phyloP scores from a whole-genome alignment of 2,888 invertebrate genomes.

The Smittia aterrima region DNA sequence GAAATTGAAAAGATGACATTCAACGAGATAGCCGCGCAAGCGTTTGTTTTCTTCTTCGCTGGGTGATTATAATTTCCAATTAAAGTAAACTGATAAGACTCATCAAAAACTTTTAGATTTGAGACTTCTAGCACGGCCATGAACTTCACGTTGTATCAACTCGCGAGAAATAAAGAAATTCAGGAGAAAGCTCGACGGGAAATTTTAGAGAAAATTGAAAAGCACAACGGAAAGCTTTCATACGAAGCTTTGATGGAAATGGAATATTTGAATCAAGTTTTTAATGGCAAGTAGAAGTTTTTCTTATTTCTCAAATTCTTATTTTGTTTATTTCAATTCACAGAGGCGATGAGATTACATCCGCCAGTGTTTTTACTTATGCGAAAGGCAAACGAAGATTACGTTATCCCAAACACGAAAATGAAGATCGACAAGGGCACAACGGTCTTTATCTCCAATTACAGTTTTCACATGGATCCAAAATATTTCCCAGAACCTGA shows the following conservation, averaged over 20 bases:
- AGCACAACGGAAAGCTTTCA: constrained; percentile 48
- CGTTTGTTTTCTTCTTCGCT: constrained; percentile 30
- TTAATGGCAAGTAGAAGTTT: background rate
- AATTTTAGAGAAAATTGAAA: constrained; percentile 50
- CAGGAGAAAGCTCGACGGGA: constrained; percentile 51
- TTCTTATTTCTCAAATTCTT: no score
- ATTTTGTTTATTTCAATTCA: no score
- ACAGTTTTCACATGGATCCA: constrained; percentile 51
- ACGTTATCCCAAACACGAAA: constrained; percentile 52
- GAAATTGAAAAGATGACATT: constrained; percentile 13
- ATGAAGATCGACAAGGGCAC: constrained; percentile 55
- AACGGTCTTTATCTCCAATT: constrained; percentile 45
- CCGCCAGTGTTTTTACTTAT: constrained; percentile 52
- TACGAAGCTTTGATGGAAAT: constrained; percentile 51
- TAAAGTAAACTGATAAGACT: no score
- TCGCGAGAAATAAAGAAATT: constrained; percentile 51
- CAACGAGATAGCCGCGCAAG: constrained; percentile 30
- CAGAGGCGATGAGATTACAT: constrained; percentile 45
- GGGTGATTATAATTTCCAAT: background rate
- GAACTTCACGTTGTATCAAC: constrained; percentile 49
- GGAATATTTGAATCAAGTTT: constrained; percentile 51
- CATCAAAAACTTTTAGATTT: constrained; percentile 43
- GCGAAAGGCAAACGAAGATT: constrained; percentile 54
- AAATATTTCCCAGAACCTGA: constrained; percentile 53
- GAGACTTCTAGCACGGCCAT: constrained; percentile 53